A percentile compares a stretch with the other conserved stretches of the same genome.
Evolutionary conservation across 2,888 invertebrate genomes (phyloP).

Genomic region (Microplitis deprimator): DNA sequence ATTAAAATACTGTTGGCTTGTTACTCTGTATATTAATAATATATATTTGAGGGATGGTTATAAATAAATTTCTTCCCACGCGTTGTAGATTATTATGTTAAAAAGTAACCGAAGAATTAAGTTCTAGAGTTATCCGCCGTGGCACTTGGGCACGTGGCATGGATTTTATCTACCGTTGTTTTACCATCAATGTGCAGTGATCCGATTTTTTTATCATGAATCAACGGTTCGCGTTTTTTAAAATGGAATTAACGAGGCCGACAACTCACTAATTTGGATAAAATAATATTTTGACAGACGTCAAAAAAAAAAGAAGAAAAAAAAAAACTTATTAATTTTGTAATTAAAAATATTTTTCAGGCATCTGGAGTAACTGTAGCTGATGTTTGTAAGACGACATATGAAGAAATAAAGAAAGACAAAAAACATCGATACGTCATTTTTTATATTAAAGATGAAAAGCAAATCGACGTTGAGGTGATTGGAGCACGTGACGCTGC

Average conservation of each 20-base stretch:
- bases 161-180: conserved; percentile 5
- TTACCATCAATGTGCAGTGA: conserved; percentile 1
- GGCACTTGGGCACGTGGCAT: conserved; percentile 57
- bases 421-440: conserved; percentile 98
- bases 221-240: conserved; percentile 14
- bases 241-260: conserved; percentile 20
- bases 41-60: conserved; percentile 17
- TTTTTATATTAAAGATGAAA: conserved; percentile 95
- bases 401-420: conserved; percentile 97
- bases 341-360: conserved; percentile 67
- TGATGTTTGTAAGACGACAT: conserved; percentile 94
- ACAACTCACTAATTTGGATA: background rate
- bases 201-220: background rate
- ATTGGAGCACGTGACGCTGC: conserved; percentile 91
- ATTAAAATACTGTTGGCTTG: background rate
- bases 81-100: conserved; percentile 65
- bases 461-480: conserved; percentile 95
- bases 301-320: background rate
- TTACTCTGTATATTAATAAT: background rate
- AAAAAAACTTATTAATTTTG: background rate
- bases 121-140: conserved; percentile 67
- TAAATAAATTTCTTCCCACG: conserved; percentile 70
- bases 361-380: conserved; percentile 98
- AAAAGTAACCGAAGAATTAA: conserved; percentile 66
- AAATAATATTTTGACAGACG: background rate